Conservation (phyloP, 2,888 invertebrate genomes). For the Malthinus seriepunctatus region DNA sequence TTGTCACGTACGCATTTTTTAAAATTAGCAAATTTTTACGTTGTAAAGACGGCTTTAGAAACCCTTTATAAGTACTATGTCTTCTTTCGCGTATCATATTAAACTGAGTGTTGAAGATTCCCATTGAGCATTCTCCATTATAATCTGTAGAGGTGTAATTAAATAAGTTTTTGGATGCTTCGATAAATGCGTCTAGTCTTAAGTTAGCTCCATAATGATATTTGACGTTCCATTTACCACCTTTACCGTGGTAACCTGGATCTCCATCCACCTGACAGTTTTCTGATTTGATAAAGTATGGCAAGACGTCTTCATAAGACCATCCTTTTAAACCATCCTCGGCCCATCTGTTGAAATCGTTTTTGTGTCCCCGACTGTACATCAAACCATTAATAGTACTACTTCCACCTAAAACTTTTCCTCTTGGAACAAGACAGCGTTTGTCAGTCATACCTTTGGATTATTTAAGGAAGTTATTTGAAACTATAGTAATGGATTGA, state of each 20-base stretch:
- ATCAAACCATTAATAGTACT: background rate
- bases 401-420: background rate
- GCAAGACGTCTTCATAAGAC: background rate
- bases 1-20: constrained; percentile 59
- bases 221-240: background rate
- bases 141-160: constrained; percentile 52
- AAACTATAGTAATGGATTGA: background rate
- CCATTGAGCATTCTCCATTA: constrained; percentile 64
- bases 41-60: constrained; percentile 65
- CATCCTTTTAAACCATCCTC: background rate
- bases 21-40: constrained; percentile 58
- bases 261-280: background rate
- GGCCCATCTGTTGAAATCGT: background rate
- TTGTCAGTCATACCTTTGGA: background rate
- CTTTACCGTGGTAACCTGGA: background rate
- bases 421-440: background rate
- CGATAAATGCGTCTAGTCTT: background rate
- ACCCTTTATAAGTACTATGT: constrained; percentile 66
- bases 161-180: background rate
- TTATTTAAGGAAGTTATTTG: background rate
- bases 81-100: constrained; percentile 64
- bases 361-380: background rate
- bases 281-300: background rate
- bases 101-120: constrained; percentile 64
- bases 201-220: background rate